Evolutionary conservation across 2,797 vertebrate genomes (phyloP).

Genomic region (Lutra lutra): DNA sequence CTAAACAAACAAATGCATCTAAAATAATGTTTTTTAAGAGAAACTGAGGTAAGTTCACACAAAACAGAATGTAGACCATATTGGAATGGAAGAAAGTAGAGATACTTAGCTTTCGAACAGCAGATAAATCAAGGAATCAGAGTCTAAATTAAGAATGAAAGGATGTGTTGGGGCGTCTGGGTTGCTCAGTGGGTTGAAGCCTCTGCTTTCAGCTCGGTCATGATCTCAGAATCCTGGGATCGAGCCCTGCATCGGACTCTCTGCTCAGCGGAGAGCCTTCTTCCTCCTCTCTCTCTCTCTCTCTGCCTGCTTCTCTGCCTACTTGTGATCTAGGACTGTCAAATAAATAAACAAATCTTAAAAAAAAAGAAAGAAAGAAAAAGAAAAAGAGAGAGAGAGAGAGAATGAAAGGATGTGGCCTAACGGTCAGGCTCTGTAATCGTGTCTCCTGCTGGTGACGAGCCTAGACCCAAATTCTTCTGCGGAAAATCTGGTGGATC

Average conservation of each 20-base stretch:
- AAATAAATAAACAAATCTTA: too few species aligned
- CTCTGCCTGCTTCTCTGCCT: too few species aligned
- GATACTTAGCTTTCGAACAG: background rate
- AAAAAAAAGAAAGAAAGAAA: too few species aligned
- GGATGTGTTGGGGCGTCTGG: background rate
- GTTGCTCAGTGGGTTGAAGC: too few species aligned
- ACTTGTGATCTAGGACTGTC: too few species aligned
- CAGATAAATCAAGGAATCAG: background rate
- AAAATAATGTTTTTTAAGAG: background rate
- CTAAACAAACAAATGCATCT: background rate
- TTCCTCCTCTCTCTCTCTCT: too few species aligned
- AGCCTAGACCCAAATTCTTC: background rate
- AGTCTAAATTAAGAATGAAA: background rate
- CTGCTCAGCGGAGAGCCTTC: too few species aligned
- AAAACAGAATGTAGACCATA: background rate
- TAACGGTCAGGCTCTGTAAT: background rate
- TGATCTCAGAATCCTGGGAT: too few species aligned
- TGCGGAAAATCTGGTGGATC: fast-evolving
- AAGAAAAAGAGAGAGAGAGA: too few species aligned
- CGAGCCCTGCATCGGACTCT: too few species aligned
- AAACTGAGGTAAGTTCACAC: background rate
- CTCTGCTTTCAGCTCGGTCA: too few species aligned
- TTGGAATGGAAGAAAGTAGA: background rate
- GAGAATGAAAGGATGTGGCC: background rate
- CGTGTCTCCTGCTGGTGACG: background rate